Base-by-base conservation (phyloP, 2,888 invertebrate species). In the Eupeodes luniger region DNA sequence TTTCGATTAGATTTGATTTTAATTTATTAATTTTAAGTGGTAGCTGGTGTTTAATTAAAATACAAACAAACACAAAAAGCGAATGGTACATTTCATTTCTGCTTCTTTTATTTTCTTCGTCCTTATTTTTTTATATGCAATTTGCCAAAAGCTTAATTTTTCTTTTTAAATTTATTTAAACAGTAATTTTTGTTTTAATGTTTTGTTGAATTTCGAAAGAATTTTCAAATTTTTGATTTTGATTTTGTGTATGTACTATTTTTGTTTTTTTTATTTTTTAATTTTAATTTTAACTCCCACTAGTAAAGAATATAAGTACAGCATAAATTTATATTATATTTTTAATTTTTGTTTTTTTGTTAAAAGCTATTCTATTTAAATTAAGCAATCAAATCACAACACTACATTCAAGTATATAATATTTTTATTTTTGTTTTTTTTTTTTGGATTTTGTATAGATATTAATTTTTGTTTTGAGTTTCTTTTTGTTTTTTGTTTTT, bases 361-460 rank as follows among this genome's bases (percentile, higher is more conserved):
- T 69, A 82, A 57, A 86, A 83, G 86, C 86, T 86, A 88, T 67
- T 67, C 77, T 85, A 85, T 81, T 69, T 85, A 88, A 88, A 88
- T 85, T 78, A 88, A 88, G 88, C 88, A 89, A 89, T 89, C 85
- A 89, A 89, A 75, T 89, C 89, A 89, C 89, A 89, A 89, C 89
- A 89, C 89, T 89, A 89, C 89, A 89, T 85, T 85, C 64, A 89
- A 79, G 81, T 88, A 77, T 79, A 79, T 75, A 87, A 53, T 47
- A 66, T 81, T 19, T 62, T 53, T 53, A 44, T 77, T 55, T 66
- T 55, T 34, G 74, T 40, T 78, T 74, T 6, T 14, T 5, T 34
- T 57, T 57, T 79, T 78, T 87, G 53, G 66, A 77, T 79, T 59
- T 77, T 81, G 74, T 81, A 72, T 85, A 55, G 77, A 79, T 82